Evolutionary conservation across 1,140 invertebrate genomes (phyloP).

Genomic region (Chironomus striatipennis): DNA sequence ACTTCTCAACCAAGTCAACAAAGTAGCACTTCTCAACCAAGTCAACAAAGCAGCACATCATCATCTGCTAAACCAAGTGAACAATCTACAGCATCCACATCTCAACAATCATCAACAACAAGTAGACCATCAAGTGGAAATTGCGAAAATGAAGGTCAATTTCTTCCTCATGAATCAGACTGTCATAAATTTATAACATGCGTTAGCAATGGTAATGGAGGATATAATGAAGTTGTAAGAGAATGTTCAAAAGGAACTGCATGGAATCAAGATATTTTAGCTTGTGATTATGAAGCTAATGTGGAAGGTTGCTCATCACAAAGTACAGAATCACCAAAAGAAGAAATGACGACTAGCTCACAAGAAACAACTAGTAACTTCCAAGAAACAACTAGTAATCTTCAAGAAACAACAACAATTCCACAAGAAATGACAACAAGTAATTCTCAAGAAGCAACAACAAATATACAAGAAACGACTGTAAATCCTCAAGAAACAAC

Average conservation of each 20-base stretch:
- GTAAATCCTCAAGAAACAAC: conserved; percentile 25
- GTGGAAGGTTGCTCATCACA: conserved; percentile 31
- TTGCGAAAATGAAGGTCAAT: background rate
- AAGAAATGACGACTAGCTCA: conserved; percentile 26
- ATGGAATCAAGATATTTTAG: conserved; percentile 44
- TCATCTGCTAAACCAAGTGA: background rate
- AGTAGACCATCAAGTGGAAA: background rate
- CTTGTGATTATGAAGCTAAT: conserved; percentile 45
- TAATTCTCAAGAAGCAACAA: conserved; percentile 26
- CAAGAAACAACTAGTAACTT: conserved; percentile 24
- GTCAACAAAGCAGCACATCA: conserved; percentile 27
- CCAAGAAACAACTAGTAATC: conserved; percentile 27
- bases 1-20: conserved; percentile 26
- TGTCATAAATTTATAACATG: conserved; percentile 23
- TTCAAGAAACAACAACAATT: conserved; percentile 26
- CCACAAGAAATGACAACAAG: conserved; percentile 26
- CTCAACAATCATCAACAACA: conserved; percentile 16
- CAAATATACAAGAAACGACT: background rate
- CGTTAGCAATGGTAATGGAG: conserved; percentile 6
- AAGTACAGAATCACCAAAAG: conserved; percentile 19
- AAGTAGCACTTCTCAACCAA: conserved; percentile 26
- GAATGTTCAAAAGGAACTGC: conserved; percentile 45
- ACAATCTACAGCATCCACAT: background rate
- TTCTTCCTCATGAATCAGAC: conserved; percentile 24
- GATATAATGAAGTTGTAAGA: background rate